These are phyloP conservation scores for Miltochrista miniata DNA, from an alignment of 2,888 invertebrate species.

Conservation along the genomic window DNA sequence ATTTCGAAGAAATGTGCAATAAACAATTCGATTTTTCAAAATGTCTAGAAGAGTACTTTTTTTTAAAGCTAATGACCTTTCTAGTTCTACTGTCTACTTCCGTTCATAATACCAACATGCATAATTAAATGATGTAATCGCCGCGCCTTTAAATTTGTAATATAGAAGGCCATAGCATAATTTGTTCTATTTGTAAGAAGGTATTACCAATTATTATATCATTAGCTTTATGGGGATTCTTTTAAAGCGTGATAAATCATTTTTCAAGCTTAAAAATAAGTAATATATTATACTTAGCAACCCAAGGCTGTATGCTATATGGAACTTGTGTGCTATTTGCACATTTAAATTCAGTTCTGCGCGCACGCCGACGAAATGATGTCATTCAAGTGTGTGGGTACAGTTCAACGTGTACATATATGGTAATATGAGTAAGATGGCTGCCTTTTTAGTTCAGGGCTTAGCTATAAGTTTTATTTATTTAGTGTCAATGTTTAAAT, in stretches of 20 bases:
- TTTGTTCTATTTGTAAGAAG: no score
- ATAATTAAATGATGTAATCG: slow-evolving; percentile 31
- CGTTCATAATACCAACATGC: no score
- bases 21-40: slow-evolving; percentile 65
- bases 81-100: no score
- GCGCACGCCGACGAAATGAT: slow-evolving; percentile 59
- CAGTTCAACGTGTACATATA: slow-evolving; percentile 61
- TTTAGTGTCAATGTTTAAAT: slow-evolving; percentile 38
- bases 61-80: no score
- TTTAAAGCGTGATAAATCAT: slow-evolving; percentile 21
- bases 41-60: no score
- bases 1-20: slow-evolving; percentile 61
- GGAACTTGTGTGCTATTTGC: slow-evolving; percentile 50
- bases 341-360: slow-evolving; percentile 69
- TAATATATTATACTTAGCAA: slow-evolving; percentile 47
- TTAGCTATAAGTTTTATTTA: slow-evolving; percentile 47
- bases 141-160: slow-evolving; percentile 19
- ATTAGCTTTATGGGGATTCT: slow-evolving; percentile 5
- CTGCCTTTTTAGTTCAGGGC: slow-evolving; percentile 62
- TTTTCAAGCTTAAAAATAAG: slow-evolving; percentile 44
- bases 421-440: slow-evolving; percentile 74
- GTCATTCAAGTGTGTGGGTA: slow-evolving; percentile 66
- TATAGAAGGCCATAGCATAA: slow-evolving; percentile 12
- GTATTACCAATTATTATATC: no score
- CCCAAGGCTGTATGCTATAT: slow-evolving; percentile 46